phyloP scores from a whole-genome alignment of 2,113 vertebrate genomes.

The Leptodactylus fuscus region DNA sequence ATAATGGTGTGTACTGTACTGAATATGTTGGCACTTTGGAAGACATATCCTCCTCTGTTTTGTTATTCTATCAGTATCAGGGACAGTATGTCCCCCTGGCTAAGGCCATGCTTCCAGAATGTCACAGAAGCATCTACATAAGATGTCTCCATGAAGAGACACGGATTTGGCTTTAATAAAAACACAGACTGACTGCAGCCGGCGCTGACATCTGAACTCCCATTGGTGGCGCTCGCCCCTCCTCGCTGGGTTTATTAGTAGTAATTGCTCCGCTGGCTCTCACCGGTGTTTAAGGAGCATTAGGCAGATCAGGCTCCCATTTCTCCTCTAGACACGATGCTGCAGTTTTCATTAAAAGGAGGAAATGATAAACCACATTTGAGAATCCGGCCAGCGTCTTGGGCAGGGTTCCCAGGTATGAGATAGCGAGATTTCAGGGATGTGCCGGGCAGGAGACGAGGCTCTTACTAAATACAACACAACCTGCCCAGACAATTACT shows the following conservation, averaged over 20 bases:
- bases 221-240: background rate
- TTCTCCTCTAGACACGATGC: conserved; percentile 53
- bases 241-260: conserved; percentile 27
- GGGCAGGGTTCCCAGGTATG: conserved; percentile 47
- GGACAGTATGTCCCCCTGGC: background rate
- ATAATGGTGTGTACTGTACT: no score
- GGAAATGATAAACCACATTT: conserved; percentile 36
- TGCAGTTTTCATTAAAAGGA: conserved; percentile 52
- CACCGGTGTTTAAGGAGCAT: conserved; percentile 47
- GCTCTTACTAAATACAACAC: conserved; percentile 25
- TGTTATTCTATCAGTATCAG: background rate
- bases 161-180: background rate
- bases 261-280: conserved; percentile 57
- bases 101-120: background rate
- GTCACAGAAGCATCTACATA: background rate
- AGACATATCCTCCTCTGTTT: background rate
- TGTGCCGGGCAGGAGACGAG: background rate
- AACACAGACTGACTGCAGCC: background rate
- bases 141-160: conserved; percentile 11
- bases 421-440: conserved; percentile 24
- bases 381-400: conserved; percentile 42
- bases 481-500: conserved; percentile 3
- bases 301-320: conserved; percentile 38
- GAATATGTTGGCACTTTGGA: background rate
- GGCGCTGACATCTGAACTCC: conserved; percentile 15